Conservation (phyloP, 2,888 invertebrate genomes). For the Euzetes globulus region DNA sequence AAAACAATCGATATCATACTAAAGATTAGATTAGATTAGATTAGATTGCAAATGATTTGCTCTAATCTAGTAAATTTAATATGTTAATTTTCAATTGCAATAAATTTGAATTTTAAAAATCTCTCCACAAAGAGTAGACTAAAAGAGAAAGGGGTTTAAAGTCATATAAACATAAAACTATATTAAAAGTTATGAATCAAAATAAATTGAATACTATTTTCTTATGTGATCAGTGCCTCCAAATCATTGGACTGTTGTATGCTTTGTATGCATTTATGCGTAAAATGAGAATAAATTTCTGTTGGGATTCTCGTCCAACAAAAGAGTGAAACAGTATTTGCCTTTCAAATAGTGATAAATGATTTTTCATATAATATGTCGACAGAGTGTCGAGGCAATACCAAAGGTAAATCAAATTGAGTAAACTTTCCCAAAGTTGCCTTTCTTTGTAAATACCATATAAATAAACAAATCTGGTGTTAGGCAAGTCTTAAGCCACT, state of each 20-base stretch:
- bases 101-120: not conserved
- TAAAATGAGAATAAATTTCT: not conserved
- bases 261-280: not conserved
- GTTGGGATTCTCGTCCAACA: not conserved
- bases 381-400: not conserved
- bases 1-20: too few species aligned
- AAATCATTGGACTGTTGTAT: not conserved
- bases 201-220: not conserved
- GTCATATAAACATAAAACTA: not conserved
- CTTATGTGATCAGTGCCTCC: not conserved
- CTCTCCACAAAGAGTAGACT: not conserved
- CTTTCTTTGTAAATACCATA: not conserved
- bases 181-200: constrained; percentile 7
- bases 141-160: not conserved
- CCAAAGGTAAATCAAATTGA: constrained; percentile 3
- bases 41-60: too few species aligned
- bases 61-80: too few species aligned
- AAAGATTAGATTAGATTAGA: too few species aligned
- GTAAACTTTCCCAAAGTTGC: not conserved
- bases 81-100: too few species aligned
- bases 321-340: not conserved
- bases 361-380: not conserved
- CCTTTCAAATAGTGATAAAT: constrained; percentile 17
- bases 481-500: not conserved
- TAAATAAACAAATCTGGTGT: not conserved